Conservation (phyloP, 2,113 vertebrate species). For the Nyctereutes procyonoides region DNA sequence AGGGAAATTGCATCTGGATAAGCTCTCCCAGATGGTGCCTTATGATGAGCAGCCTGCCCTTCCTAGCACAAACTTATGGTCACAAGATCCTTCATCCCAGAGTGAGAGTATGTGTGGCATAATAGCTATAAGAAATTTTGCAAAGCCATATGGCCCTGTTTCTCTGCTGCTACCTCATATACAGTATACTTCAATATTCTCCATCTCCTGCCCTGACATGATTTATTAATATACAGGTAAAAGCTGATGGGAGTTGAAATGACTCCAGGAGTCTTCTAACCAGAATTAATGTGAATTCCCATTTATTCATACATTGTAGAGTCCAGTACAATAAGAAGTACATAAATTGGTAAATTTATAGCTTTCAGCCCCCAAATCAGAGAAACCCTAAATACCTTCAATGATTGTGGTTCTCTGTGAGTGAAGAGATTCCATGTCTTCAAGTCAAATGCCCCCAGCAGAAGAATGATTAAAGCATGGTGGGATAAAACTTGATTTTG, state of each 20-base stretch:
- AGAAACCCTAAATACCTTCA: neutral
- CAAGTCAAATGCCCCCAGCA: neutral
- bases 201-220: neutral
- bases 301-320: neutral
- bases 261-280: neutral
- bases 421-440: neutral
- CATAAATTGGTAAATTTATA: neutral
- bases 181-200: neutral
- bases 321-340: neutral
- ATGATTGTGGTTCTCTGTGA: neutral
- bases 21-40: slow-evolving; percentile 23
- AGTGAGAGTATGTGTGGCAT: too few relatives aligned
- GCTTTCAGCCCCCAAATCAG: neutral
- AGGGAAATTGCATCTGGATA: slow-evolving; percentile 47
- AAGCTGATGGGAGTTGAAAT: neutral
- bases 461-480: neutral
- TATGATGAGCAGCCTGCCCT: slow-evolving; percentile 12
- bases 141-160: neutral
- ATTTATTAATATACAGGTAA: neutral
- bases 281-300: neutral
- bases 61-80: neutral
- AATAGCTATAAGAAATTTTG: neutral
- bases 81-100: neutral
- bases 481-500: neutral
- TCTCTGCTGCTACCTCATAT: neutral